phyloP scores from a whole-genome alignment of 2,888 invertebrate species.

The Sussaba pulchella region DNA sequence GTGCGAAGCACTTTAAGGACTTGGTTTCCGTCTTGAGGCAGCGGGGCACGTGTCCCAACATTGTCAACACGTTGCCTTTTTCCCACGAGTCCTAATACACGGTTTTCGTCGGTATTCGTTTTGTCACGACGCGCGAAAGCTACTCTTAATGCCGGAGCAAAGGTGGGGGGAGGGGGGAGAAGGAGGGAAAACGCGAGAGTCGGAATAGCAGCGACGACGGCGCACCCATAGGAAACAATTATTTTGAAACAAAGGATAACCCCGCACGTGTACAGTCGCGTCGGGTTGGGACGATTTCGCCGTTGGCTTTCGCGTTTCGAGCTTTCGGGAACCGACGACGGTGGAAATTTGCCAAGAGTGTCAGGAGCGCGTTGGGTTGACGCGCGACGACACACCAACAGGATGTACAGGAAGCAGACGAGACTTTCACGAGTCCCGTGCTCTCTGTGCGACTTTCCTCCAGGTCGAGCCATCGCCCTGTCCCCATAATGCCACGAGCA shows the following conservation, averaged over 20 bases:
- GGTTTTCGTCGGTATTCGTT: slow-evolving; percentile 15
- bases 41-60: background rate
- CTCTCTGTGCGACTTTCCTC: slow-evolving; percentile 31
- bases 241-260: slow-evolving; percentile 79
- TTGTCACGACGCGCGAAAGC: background rate
- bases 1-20: slow-evolving; percentile 25
- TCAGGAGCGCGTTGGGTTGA: slow-evolving; percentile 66
- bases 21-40: background rate
- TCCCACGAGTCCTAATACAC: slow-evolving; percentile 11
- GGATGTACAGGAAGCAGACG: slow-evolving; percentile 60
- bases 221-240: slow-evolving; percentile 76
- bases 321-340: slow-evolving; percentile 46
- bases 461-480: background rate
- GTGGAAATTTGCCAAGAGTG: slow-evolving; percentile 80
- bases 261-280: slow-evolving; percentile 52
- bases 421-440: slow-evolving; percentile 60
- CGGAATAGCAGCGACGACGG: slow-evolving; percentile 49
- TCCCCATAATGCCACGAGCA: slow-evolving; percentile 9
- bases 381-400: slow-evolving; percentile 63
- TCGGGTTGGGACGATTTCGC: slow-evolving; percentile 38
- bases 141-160: background rate
- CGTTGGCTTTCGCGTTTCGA: slow-evolving; percentile 59
- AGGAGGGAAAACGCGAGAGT: background rate
- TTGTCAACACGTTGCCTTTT: slow-evolving; percentile 30
- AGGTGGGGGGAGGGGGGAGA: background rate